Conservation (phyloP, 1,140 invertebrate genomes). For the Ips typographus region DNA sequence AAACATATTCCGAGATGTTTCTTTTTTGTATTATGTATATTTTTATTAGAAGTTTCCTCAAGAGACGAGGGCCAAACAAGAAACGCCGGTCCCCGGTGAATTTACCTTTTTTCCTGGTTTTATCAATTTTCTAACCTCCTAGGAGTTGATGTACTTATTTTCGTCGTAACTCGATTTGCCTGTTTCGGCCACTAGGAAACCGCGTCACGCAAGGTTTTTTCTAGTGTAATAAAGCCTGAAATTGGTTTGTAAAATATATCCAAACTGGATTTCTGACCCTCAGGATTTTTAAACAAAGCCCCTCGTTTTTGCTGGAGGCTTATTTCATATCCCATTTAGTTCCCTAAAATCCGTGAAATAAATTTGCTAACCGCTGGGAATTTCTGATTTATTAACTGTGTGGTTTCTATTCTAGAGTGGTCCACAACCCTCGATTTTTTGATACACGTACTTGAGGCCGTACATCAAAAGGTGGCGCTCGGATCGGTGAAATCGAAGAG, state of each 20-base stretch:
- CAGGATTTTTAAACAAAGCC: conserved; percentile 17
- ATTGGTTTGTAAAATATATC: too few relatives aligned
- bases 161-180: conserved; percentile 26
- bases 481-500: not conserved
- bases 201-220: too few relatives aligned
- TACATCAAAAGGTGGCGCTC: conserved; percentile 33
- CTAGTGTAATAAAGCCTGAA: too few relatives aligned
- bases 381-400: conserved; percentile 33
- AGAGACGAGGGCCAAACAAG: conserved; percentile 12
- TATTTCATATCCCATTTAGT: conserved; percentile 48
- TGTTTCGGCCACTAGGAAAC: not conserved
- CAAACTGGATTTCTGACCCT: too few relatives aligned
- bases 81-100: conserved; percentile 18
- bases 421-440: not conserved
- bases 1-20: conserved; percentile 15
- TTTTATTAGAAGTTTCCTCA: conserved; percentile 30
- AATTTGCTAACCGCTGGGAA: conserved; percentile 33
- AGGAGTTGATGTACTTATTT: conserved; percentile 25
- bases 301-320: conserved; percentile 25
- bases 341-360: conserved; percentile 46
- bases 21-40: conserved; percentile 30
- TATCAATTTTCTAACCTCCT: conserved; percentile 30
- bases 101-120: conserved; percentile 28
- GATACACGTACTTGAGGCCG: not conserved
- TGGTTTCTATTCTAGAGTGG: conserved; percentile 19